Percentiles rank a stretch among this genome's conserved stretches.
phyloP scores from a whole-genome alignment of 2,888 invertebrate genomes.

The Melinaea menophilus region DNA sequence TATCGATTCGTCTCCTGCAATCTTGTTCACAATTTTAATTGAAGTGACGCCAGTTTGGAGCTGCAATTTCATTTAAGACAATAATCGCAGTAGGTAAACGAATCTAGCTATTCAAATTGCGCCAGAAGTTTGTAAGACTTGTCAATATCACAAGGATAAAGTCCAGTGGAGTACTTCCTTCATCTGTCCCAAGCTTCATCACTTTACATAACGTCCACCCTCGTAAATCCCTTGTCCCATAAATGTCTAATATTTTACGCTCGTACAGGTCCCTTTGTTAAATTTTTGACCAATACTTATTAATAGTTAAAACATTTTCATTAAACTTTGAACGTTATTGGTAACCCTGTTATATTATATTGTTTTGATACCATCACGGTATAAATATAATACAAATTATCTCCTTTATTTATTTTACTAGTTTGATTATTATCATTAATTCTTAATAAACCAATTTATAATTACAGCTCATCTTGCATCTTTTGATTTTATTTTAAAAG shows the following conservation, averaged over 20 bases:
- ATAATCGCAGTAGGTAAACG: no score
- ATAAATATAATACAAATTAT: no score
- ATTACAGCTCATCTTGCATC: no score
- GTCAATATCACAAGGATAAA: slow-evolving; percentile 4
- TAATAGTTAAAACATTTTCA: background rate
- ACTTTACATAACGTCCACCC: slow-evolving; percentile 4
- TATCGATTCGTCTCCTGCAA: background rate
- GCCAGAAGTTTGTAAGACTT: background rate
- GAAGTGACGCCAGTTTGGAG: background rate
- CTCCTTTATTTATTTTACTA: no score
- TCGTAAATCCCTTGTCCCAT: slow-evolving; percentile 6
- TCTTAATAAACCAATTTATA: no score
- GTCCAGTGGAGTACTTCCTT: slow-evolving; percentile 2
- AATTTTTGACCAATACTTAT: background rate
- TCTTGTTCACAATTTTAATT: background rate
- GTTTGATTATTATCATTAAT: no score
- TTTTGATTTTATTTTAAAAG: no score
- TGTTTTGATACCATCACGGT: no score
- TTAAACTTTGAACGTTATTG: background rate
- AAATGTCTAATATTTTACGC: slow-evolving; percentile 5
- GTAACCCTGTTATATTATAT: no score
- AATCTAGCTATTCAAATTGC: background rate
- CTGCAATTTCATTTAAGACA: no score
- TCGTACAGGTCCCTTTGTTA: background rate
- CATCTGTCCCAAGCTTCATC: slow-evolving; percentile 1